These are phyloP conservation scores for Apodemia mormo DNA, from an alignment of 2,888 invertebrate genomes.

Conservation along the genomic window DNA sequence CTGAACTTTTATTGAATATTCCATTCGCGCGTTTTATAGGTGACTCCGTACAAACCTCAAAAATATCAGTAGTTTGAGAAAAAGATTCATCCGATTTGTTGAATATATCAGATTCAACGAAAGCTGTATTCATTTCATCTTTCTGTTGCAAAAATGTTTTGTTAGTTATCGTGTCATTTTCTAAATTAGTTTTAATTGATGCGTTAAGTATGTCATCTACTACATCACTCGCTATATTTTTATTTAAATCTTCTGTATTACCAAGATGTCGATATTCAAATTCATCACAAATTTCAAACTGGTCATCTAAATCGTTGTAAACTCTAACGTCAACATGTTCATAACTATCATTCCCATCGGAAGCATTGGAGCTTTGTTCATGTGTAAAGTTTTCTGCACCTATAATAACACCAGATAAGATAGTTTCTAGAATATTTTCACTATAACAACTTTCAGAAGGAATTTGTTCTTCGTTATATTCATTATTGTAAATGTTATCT, in stretches of 20 bases:
- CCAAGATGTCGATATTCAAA: slow-evolving; percentile 17
- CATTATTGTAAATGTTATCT: no score
- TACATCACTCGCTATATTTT: slow-evolving; percentile 29
- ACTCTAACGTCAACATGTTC: background rate
- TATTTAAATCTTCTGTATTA: background rate
- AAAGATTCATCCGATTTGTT: slow-evolving; percentile 38
- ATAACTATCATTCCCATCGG: slow-evolving; percentile 1
- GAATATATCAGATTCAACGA: slow-evolving; percentile 47
- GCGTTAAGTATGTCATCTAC: slow-evolving; percentile 31
- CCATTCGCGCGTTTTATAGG: slow-evolving; percentile 47
- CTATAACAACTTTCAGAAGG: background rate
- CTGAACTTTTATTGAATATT: slow-evolving; percentile 43
- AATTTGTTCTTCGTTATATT: background rate
- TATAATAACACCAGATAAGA: slow-evolving; percentile 6
- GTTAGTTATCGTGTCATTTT: slow-evolving; percentile 29
- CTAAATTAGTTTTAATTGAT: slow-evolving; percentile 33
- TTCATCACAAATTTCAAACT: slow-evolving; percentile 21
- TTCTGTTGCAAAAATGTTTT: slow-evolving; percentile 47
- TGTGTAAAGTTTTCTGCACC: background rate
- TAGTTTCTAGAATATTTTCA: background rate
- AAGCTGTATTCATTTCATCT: slow-evolving; percentile 61
- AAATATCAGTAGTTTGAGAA: slow-evolving; percentile 53
- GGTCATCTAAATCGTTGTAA: slow-evolving; percentile 1
- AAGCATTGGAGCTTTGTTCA: background rate
- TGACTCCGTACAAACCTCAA: slow-evolving; percentile 56